A percentile compares a stretch with the other conserved stretches of the same genome.
phyloP scores from a whole-genome alignment of 1,140 invertebrate species.

The Cylas formicarius region DNA sequence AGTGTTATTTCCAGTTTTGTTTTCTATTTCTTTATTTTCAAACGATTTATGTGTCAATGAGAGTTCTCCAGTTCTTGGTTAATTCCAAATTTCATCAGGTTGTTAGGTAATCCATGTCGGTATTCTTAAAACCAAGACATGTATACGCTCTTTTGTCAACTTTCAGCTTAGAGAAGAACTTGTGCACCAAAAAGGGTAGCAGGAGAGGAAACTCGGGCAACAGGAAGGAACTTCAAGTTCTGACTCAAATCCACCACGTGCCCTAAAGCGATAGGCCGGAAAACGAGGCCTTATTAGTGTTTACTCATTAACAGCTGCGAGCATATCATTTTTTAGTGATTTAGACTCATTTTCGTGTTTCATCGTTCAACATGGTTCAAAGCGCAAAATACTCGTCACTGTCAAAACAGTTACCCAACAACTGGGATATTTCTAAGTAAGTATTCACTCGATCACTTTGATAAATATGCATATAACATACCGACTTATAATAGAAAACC shows the following conservation, averaged over 20 bases:
- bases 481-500: too few species aligned
- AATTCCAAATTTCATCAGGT: constrained; percentile 26
- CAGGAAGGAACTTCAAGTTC: constrained; percentile 66
- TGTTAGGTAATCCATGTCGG: constrained; percentile 16
- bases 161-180: constrained; percentile 64
- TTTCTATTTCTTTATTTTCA: too few species aligned
- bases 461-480: too few species aligned
- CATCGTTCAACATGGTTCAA: constrained; percentile 19
- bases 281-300: too few species aligned
- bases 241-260: constrained; percentile 73
- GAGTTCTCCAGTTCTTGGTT: constrained; percentile 27
- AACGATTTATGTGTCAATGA: constrained; percentile 34
- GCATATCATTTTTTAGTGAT: too few species aligned
- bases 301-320: too few species aligned
- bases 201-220: constrained; percentile 70
- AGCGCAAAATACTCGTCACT: constrained; percentile 8
- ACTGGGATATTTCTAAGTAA: constrained; percentile 16
- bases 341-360: constrained; percentile 1
- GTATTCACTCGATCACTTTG: neutral
- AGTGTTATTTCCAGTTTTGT: too few species aligned
- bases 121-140: constrained; percentile 1
- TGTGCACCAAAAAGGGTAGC: constrained; percentile 65
- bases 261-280: constrained; percentile 52
- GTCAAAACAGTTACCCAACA: constrained; percentile 11
- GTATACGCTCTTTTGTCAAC: constrained; percentile 24